These are phyloP conservation scores for mouse (Mus musculus) DNA, from an alignment of 2,113 vertebrate species.

Conservation along the genomic window DNA sequence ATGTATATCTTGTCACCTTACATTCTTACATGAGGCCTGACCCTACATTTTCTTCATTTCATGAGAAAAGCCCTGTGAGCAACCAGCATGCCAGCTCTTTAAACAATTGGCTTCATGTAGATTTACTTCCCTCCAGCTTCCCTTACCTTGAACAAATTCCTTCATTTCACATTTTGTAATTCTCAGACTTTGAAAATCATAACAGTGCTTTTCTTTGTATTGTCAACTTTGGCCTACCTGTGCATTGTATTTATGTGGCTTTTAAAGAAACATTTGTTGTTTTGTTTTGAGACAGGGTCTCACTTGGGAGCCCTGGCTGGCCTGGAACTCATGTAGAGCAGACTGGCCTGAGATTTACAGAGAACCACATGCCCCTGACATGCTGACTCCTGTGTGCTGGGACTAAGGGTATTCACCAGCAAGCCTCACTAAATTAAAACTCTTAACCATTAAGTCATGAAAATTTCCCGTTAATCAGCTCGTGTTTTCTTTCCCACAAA, in stretches of 20 bases:
- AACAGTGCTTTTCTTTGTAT: neutral
- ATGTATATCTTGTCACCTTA: neutral
- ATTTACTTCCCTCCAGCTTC: neutral
- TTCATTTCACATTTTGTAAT: conserved; percentile 45
- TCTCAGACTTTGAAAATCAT: conserved; percentile 43
- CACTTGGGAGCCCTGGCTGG: neutral
- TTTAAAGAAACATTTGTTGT: neutral
- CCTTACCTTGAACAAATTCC: conserved; percentile 39
- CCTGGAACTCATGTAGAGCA: neutral
- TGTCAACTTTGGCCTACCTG: neutral
- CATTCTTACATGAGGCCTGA: neutral
- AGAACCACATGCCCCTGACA: neutral
- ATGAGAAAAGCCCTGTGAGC: neutral
- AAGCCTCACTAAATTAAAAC: neutral
- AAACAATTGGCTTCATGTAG: conserved; percentile 14
- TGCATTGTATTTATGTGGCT: conserved; percentile 32
- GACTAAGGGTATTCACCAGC: neutral
- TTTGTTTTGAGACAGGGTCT: neutral
- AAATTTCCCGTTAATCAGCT: conserved; percentile 28
- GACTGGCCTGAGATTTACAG: neutral
- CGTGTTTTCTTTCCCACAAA: conserved; percentile 14
- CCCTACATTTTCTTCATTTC: neutral
- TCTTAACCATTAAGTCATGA: neutral
- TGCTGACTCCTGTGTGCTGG: neutral
- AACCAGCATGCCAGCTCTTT: conserved; percentile 15